Evolutionary conservation across 2,888 invertebrate genomes (phyloP).

Genomic region (Conomelus anceps): DNA sequence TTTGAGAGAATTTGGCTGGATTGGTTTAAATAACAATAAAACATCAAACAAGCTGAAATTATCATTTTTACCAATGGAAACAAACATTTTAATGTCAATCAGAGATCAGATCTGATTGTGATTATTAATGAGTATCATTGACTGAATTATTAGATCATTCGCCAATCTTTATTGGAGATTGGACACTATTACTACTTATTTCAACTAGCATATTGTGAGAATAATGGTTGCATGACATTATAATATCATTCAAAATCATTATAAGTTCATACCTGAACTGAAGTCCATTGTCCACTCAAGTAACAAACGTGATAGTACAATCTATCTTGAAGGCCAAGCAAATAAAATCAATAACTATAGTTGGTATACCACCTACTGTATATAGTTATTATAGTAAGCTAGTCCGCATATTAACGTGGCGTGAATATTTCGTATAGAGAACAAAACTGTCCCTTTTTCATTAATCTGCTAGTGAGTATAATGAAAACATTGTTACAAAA

Average conservation of each 20-base stretch:
- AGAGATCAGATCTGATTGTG: too few relatives aligned
- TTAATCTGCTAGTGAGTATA: not conserved
- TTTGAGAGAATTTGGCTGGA: too few relatives aligned
- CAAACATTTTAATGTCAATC: too few relatives aligned
- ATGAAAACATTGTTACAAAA: not conserved
- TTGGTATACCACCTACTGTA: not conserved
- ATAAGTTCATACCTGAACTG: not conserved
- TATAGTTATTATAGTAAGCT: not conserved
- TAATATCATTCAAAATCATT: not conserved
- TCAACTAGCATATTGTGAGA: not conserved
- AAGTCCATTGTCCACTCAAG: not conserved
- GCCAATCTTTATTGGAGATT: too few relatives aligned
- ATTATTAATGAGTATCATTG: too few relatives aligned
- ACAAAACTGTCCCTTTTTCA: not conserved
- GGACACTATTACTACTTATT: too few relatives aligned
- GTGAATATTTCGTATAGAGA: not conserved
- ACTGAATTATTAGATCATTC: too few relatives aligned
- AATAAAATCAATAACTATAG: not conserved
- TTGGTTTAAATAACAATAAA: too few relatives aligned
- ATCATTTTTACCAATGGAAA: too few relatives aligned
- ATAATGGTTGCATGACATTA: not conserved
- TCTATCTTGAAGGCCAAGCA: not conserved
- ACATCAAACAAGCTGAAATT: too few relatives aligned
- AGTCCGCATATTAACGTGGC: not conserved
- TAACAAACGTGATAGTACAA: not conserved